Conservation (phyloP, 1,140 invertebrate genomes). For the Bombus polaris region DNA sequence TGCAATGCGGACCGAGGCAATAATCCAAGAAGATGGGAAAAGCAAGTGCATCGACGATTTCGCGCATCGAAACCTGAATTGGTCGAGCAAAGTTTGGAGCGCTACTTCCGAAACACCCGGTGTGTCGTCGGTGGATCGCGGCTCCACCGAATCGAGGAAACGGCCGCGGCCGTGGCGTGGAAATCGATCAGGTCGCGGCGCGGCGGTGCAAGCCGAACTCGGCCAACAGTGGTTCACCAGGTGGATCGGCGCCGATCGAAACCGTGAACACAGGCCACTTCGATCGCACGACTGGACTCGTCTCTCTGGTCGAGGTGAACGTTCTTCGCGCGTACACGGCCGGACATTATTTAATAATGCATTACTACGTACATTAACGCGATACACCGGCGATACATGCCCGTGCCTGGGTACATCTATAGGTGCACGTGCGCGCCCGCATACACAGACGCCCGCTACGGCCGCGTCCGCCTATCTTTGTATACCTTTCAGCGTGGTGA, state of each 20-base stretch:
- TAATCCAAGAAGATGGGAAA: background rate
- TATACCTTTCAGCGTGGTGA: slow-evolving; percentile 69
- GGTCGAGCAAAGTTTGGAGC: background rate
- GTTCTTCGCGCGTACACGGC: slow-evolving; percentile 65
- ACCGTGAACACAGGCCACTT: slow-evolving; percentile 28
- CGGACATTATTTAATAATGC: slow-evolving; percentile 72
- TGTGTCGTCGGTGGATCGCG: slow-evolving; percentile 42
- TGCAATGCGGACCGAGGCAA: too few species aligned
- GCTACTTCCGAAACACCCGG: slow-evolving; percentile 27
- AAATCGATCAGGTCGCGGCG: slow-evolving; percentile 53
- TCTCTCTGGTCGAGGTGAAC: slow-evolving; percentile 60
- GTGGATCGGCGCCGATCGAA: slow-evolving; percentile 63
- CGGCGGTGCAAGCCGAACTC: slow-evolving; percentile 50
- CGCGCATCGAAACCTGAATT: background rate
- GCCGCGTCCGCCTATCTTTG: slow-evolving; percentile 52
- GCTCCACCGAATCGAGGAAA: slow-evolving; percentile 38
- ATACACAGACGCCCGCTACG: slow-evolving; percentile 8
- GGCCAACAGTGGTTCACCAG: slow-evolving; percentile 63
- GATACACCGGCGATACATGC: slow-evolving; percentile 67
- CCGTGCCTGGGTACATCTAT: slow-evolving; percentile 47
- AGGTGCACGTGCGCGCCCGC: slow-evolving; percentile 19
- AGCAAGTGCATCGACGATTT: background rate
- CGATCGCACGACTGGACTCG: slow-evolving; percentile 29
- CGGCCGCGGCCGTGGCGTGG: slow-evolving; percentile 33
- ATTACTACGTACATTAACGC: slow-evolving; percentile 70